Percentiles rank a stretch among this genome's conserved stretches.
Evolutionary conservation across 2,113 vertebrate species (phyloP).

Genomic region (Mormoops blainvillei): DNA sequence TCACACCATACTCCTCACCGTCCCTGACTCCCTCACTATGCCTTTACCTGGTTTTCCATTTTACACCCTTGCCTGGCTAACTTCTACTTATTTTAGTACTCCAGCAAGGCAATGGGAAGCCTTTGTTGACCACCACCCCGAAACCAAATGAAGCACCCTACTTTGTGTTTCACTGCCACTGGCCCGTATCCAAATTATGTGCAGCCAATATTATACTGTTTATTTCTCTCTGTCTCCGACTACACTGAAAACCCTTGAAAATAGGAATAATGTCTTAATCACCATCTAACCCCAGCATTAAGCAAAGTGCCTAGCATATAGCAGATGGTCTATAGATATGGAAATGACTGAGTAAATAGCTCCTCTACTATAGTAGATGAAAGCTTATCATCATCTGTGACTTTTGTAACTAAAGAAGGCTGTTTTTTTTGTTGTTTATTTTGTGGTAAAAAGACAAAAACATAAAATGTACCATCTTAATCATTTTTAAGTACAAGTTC

Average conservation of each 20-base stretch:
- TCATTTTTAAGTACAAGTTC: not conserved
- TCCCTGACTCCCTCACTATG: not conserved
- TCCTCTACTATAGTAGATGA: not conserved
- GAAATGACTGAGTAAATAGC: not conserved
- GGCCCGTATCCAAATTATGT: not conserved
- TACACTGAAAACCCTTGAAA: not conserved
- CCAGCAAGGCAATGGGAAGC: not conserved
- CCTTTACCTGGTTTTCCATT: not conserved
- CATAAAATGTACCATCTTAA: not conserved
- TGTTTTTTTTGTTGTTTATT: not conserved
- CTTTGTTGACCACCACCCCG: not conserved
- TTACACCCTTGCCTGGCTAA: not conserved
- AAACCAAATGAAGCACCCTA: not conserved
- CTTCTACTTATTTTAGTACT: not conserved
- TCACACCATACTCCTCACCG: not conserved
- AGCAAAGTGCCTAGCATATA: not conserved
- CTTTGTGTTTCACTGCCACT: not conserved
- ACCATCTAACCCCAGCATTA: not conserved
- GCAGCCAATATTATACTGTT: not conserved
- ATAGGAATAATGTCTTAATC: not conserved
- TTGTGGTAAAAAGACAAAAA: not conserved
- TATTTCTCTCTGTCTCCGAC: not conserved
- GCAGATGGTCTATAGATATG: not conserved
- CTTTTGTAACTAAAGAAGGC: not conserved
- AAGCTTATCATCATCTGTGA: not conserved